phyloP scores from a whole-genome alignment of 2,113 vertebrate genomes.

The Willisornis vidua region DNA sequence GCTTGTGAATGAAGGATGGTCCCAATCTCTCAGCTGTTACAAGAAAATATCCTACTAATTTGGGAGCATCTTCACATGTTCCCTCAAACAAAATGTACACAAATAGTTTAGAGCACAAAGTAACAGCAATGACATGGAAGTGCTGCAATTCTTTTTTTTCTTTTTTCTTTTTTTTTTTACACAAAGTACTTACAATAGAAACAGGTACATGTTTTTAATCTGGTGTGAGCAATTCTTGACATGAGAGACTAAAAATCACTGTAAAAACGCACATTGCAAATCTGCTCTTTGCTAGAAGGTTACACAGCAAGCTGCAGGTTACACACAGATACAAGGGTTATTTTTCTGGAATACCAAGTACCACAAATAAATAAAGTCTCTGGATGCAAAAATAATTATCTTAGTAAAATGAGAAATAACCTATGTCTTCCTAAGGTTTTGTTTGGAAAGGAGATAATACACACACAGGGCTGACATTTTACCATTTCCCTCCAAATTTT shows the following conservation, averaged over 20 bases:
- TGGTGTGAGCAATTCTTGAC: background rate
- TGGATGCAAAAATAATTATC: slow-evolving; percentile 58
- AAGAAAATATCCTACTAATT: background rate
- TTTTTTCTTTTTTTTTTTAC: background rate
- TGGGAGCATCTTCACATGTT: background rate
- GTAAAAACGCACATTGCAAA: slow-evolving; percentile 12
- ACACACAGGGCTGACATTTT: background rate
- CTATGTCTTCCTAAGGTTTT: background rate
- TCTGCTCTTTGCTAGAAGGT: slow-evolving; percentile 7
- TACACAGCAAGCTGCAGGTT: background rate
- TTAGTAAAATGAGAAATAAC: slow-evolving; percentile 22
- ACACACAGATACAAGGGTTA: background rate
- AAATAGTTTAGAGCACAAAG: background rate
- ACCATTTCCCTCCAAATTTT: background rate
- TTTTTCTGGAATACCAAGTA: background rate
- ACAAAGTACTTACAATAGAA: background rate
- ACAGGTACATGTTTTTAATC: background rate
- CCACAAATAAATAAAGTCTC: slow-evolving; percentile 53
- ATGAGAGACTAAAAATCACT: slow-evolving; percentile 18
- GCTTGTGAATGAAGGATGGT: background rate
- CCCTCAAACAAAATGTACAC: background rate
- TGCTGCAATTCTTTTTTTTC: background rate
- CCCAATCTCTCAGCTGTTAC: background rate
- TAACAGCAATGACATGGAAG: slow-evolving; percentile 12
- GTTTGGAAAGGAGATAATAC: background rate